phyloP scores from a whole-genome alignment of 2,113 vertebrate species.

The Megaptera novaeangliae region DNA sequence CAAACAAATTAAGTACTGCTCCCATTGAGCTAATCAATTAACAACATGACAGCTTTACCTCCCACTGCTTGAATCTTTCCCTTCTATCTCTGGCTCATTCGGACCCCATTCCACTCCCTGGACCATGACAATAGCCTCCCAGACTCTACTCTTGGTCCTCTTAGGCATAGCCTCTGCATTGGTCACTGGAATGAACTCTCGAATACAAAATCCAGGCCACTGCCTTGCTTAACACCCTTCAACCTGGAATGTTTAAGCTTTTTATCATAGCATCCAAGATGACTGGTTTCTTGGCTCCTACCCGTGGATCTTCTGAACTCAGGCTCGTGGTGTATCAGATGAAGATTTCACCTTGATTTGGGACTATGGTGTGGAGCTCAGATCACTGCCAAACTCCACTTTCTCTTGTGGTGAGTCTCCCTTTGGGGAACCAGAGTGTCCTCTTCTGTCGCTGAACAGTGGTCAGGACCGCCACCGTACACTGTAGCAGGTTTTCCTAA shows the following conservation, averaged over 20 bases:
- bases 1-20: constrained; percentile 38
- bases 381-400: not conserved
- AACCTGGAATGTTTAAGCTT: not conserved
- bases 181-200: not conserved
- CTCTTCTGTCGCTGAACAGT: not conserved
- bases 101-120: not conserved
- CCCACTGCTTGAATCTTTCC: not conserved
- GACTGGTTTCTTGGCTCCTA: not conserved
- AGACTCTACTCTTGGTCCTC: not conserved
- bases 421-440: not conserved
- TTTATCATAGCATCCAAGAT: not conserved
- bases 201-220: not conserved
- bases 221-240: not conserved
- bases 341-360: not conserved
- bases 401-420: not conserved
- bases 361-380: not conserved
- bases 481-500: not conserved
- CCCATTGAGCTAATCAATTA: not conserved
- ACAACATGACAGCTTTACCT: not conserved
- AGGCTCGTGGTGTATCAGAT: not conserved
- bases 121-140: not conserved
- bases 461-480: not conserved
- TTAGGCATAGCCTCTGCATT: not conserved
- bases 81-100: not conserved
- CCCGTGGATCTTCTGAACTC: not conserved